These are phyloP conservation scores for Coracopsis vasa DNA, from an alignment of 2,113 vertebrate genomes.

Conservation along the genomic window DNA sequence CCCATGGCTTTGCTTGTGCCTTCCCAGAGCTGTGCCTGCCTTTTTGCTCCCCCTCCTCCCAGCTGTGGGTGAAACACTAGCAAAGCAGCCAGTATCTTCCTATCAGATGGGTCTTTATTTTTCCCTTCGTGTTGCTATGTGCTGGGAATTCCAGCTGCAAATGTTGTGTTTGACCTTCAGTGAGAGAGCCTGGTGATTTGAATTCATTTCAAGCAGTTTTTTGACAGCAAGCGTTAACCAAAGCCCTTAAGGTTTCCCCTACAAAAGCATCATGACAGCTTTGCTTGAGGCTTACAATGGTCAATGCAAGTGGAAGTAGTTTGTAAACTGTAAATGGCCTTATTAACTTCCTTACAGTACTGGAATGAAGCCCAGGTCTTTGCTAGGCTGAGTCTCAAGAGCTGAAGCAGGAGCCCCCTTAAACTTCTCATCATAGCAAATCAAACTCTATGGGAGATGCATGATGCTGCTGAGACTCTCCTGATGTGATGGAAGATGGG, in stretches of 20 bases:
- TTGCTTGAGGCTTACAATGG: conserved; percentile 62
- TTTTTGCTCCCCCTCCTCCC: neutral
- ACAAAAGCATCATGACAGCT: conserved; percentile 54
- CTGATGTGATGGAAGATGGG: neutral
- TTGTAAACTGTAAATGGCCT: conserved; percentile 32
- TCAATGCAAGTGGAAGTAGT: conserved; percentile 11
- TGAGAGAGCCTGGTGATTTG: conserved; percentile 13
- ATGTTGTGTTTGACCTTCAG: conserved; percentile 68
- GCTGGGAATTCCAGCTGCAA: conserved; percentile 53
- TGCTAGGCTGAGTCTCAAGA: neutral
- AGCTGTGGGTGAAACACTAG: neutral
- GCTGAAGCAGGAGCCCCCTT: neutral
- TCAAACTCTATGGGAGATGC: neutral
- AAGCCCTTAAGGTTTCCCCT: conserved; percentile 64
- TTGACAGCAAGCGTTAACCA: conserved; percentile 70
- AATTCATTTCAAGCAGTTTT: conserved; percentile 62
- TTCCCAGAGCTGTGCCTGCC: neutral
- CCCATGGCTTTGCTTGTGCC: neutral
- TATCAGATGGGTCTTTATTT: neutral
- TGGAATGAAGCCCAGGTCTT: conserved; percentile 13
- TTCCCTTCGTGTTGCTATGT: neutral
- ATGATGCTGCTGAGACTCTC: neutral
- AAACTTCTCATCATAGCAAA: neutral
- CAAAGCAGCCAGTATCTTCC: neutral
- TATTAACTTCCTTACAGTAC: conserved; percentile 19